These are phyloP conservation scores for Etheostoma spectabile DNA, from an alignment of 2,113 vertebrate species.

Conservation along the genomic window DNA sequence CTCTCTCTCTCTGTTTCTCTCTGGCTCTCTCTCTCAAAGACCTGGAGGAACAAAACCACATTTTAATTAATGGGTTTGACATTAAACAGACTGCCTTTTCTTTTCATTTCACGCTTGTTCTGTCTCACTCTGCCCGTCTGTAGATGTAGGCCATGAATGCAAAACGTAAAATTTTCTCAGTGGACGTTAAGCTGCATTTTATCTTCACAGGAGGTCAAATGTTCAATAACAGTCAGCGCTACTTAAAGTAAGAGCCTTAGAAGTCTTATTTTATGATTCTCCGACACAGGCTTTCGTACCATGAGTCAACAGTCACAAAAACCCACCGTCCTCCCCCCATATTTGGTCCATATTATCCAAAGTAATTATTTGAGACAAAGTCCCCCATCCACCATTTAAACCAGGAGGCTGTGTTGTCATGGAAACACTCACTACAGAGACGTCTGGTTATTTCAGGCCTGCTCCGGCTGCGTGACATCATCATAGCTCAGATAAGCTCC, in stretches of 20 bases:
- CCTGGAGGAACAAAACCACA: conserved; percentile 65
- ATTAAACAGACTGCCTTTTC: conserved; percentile 36
- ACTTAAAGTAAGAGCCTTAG: neutral
- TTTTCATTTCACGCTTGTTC: conserved; percentile 22
- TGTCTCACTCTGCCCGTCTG: neutral
- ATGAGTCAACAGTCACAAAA: conserved; percentile 58
- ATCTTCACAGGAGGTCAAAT: neutral
- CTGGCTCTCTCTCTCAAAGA: conserved; percentile 50
- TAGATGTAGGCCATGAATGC: neutral
- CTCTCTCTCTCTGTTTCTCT: conserved; percentile 23
- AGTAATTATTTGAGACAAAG: conserved; percentile 73
- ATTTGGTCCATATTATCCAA: conserved; percentile 62
- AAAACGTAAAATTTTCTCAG: neutral
- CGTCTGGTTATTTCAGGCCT: conserved; percentile 73
- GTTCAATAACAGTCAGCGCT: neutral
- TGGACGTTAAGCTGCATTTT: neutral
- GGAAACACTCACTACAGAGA: conserved; percentile 74
- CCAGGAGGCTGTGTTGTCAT: conserved; percentile 76
- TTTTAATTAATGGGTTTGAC: conserved; percentile 45
- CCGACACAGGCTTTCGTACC: conserved; percentile 30
- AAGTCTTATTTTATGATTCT: conserved; percentile 24
- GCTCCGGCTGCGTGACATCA: conserved; percentile 70
- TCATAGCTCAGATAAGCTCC: conserved; percentile 59
- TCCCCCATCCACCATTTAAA: conserved; percentile 65
- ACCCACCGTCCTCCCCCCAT: conserved; percentile 9